phyloP scores from a whole-genome alignment of 2,797 vertebrate genomes.

The Parambassis ranga region DNA sequence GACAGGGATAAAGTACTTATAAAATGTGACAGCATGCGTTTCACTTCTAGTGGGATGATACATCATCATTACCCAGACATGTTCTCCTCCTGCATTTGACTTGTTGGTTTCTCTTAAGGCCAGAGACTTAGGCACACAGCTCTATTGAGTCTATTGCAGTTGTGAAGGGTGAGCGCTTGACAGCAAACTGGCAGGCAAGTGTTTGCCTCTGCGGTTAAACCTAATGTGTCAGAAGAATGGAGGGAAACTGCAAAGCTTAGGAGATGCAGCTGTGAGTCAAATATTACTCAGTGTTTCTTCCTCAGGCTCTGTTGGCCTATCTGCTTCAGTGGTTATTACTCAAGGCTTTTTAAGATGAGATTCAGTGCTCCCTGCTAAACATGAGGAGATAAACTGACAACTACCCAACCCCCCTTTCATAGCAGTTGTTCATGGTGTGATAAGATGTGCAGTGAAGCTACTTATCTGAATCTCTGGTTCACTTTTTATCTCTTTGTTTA shows the following conservation, averaged over 20 bases:
- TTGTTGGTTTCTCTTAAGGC: conserved; percentile 21
- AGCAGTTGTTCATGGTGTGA: background rate
- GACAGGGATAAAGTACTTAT: background rate
- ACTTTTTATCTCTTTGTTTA: too few relatives aligned
- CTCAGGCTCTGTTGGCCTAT: conserved; percentile 24
- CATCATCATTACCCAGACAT: conserved; percentile 26
- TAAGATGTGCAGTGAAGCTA: background rate
- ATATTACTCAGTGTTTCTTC: conserved; percentile 26
- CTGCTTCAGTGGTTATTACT: conserved; percentile 40
- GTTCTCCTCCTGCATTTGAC: conserved; percentile 2
- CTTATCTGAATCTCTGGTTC: background rate
- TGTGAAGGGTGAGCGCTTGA: conserved; percentile 31
- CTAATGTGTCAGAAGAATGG: conserved; percentile 27
- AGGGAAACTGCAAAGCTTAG: conserved; percentile 14
- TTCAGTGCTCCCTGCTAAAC: conserved; percentile 19
- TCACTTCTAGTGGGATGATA: conserved; percentile 16
- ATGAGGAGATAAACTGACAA: conserved; percentile 1
- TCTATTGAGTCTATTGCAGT: conserved; percentile 21
- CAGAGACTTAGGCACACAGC: background rate
- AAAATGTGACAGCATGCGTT: conserved; percentile 13
- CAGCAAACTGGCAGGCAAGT: conserved; percentile 13
- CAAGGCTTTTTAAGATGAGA: conserved; percentile 9
- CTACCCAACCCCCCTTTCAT: background rate
- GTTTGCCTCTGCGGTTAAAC: conserved; percentile 22
- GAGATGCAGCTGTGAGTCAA: conserved; percentile 50